phyloP scores from a whole-genome alignment of 2,888 invertebrate species.

The Drosophila nr. perissopoda region DNA sequence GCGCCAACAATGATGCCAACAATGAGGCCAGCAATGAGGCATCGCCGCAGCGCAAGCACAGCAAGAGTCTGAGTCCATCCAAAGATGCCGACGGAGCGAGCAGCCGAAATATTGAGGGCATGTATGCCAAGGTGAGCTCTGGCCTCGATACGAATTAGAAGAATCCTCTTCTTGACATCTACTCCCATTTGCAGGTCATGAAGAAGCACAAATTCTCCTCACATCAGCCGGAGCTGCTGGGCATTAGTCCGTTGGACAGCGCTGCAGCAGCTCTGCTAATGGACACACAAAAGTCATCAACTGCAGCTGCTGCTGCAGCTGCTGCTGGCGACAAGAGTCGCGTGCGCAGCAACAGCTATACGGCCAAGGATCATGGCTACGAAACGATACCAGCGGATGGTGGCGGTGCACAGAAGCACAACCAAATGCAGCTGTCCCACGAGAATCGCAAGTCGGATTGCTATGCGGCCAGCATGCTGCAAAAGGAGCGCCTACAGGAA shows the following conservation, averaged over 20 bases:
- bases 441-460: constrained; percentile 85
- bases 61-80: constrained; percentile 86
- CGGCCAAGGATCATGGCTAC: constrained; percentile 87
- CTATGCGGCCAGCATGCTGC: constrained; percentile 82
- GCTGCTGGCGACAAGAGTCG: constrained; percentile 86
- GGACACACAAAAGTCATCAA: constrained; percentile 52
- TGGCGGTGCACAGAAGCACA: constrained; percentile 30
- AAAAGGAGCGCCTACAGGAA: constrained; percentile 82
- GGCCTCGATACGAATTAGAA: too few species aligned
- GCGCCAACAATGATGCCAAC: constrained; percentile 73
- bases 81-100: constrained; percentile 90
- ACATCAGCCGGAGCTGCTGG: constrained; percentile 67
- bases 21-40: constrained; percentile 46
- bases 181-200: constrained; percentile 79
- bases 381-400: constrained; percentile 86
- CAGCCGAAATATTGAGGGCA: constrained; percentile 89
- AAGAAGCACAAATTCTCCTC: constrained; percentile 84
- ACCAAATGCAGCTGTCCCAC: constrained; percentile 52
- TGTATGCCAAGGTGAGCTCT: constrained; percentile 93
- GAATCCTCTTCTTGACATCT: background rate
- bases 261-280: constrained; percentile 76
- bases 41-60: constrained; percentile 82
- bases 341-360: constrained; percentile 84
- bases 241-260: constrained; percentile 76
- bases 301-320: background rate